phyloP scores from a whole-genome alignment of 2,113 vertebrate genomes.

The Ceratotherium simum region DNA sequence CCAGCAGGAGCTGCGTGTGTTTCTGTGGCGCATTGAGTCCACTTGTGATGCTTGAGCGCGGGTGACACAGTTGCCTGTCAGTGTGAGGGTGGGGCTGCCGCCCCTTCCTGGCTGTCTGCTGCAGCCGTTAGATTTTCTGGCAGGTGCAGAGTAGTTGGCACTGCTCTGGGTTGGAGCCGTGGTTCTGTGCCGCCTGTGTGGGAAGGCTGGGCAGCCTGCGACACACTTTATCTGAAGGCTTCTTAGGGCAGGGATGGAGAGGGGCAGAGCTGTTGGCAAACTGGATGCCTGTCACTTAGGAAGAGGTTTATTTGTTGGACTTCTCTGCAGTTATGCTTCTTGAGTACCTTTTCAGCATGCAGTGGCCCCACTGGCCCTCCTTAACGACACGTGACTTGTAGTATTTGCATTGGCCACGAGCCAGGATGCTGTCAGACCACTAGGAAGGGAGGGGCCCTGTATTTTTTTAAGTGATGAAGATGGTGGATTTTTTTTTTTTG shows the following conservation, averaged over 20 bases:
- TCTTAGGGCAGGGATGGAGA: background rate
- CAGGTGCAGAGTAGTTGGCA: background rate
- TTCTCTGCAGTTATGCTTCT: background rate
- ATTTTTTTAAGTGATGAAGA: background rate
- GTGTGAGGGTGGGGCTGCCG: rapidly evolving
- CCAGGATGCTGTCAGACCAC: background rate
- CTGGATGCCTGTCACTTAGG: rapidly evolving
- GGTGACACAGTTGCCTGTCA: background rate
- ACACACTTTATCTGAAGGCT: rapidly evolving
- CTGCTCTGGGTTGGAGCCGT: background rate
- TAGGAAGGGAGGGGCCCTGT: background rate
- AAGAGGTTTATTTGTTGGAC: background rate
- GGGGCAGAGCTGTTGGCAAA: rapidly evolving
- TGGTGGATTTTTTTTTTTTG: no score
- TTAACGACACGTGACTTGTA: background rate
- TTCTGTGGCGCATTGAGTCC: background rate
- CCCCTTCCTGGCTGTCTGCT: background rate
- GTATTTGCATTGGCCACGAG: rapidly evolving
- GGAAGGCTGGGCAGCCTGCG: no score
- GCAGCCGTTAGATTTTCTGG: background rate
- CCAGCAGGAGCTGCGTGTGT: background rate
- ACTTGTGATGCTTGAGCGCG: background rate
- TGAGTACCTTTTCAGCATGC: rapidly evolving
- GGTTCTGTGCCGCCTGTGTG: background rate
- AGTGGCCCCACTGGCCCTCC: background rate